These are phyloP conservation scores for Ophion slaviceki DNA, from an alignment of 2,888 invertebrate genomes.

Conservation along the genomic window DNA sequence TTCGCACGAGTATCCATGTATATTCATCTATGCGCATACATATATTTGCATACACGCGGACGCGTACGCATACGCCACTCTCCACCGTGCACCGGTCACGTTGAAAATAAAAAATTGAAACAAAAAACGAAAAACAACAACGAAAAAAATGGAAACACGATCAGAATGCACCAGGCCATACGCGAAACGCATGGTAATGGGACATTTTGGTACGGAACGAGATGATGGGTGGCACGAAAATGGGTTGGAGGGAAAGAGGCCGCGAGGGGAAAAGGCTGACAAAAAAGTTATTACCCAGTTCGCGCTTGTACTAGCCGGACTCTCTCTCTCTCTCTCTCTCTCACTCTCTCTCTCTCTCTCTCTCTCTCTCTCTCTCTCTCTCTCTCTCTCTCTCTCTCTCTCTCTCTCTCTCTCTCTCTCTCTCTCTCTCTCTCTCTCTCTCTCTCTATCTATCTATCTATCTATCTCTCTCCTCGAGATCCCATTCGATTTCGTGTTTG, in stretches of 20 bases:
- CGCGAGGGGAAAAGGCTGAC: constrained; percentile 4
- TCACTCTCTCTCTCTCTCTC: not conserved
- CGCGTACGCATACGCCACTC: not conserved
- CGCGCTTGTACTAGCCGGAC: constrained; percentile 39
- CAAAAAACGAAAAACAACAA: not conserved
- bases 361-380: not conserved
- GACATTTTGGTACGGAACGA: constrained; percentile 58
- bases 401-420: too few species aligned
- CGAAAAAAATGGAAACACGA: not conserved
- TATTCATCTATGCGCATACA: not conserved
- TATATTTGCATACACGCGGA: not conserved
- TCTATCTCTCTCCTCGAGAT: not conserved
- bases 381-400: not conserved
- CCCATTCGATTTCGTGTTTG: constrained; percentile 41
- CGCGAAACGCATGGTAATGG: constrained; percentile 63
- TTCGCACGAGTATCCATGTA: not conserved
- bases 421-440: not conserved
- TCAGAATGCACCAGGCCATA: constrained; percentile 20
- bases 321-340: not conserved
- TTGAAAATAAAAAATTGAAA: not conserved
- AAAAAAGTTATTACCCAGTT: constrained; percentile 64
- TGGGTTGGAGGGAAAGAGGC: not conserved
- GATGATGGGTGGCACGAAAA: not conserved
- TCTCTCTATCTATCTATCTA: too few species aligned
- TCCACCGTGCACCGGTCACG: not conserved